Conservation (phyloP, 2,888 invertebrate species). For the Lasioglossum lativentre region DNA sequence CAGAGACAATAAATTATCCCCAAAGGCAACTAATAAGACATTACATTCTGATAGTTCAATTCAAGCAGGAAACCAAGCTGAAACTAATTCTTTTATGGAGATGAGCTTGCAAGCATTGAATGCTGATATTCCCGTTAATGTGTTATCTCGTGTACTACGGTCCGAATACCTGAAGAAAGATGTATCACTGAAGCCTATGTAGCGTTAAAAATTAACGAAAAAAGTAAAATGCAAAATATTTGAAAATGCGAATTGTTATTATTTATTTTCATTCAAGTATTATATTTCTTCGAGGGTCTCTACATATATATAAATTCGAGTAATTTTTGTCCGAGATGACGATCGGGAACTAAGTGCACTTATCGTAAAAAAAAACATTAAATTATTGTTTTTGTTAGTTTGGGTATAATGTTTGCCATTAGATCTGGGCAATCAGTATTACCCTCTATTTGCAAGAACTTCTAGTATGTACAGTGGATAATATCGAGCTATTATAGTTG, state of each 20-base stretch:
- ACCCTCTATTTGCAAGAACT: no score
- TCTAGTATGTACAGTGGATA: no score
- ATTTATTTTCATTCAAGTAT: background rate
- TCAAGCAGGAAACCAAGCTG: conserved; percentile 30
- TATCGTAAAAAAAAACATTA: no score
- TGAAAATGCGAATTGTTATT: background rate
- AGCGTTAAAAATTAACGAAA: conserved; percentile 19
- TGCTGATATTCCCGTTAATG: conserved; percentile 50
- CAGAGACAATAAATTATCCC: background rate
- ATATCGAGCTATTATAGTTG: no score
- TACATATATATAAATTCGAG: no score
- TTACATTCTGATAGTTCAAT: conserved; percentile 27
- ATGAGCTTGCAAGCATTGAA: conserved; percentile 56
- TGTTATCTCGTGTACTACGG: conserved; percentile 66
- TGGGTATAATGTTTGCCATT: no score
- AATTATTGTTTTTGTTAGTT: no score
- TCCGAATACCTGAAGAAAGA: conserved; percentile 73
- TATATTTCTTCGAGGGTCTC: no score
- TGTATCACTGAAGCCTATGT: conserved; percentile 61
- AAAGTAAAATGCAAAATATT: background rate
- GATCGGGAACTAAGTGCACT: no score
- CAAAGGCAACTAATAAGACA: background rate
- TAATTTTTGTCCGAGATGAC: no score
- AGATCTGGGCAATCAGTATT: no score
- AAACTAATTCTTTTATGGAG: conserved; percentile 59